Evolutionary conservation across 2,113 vertebrate genomes (phyloP).

Genomic region (Emydocephalus ijimae): DNA sequence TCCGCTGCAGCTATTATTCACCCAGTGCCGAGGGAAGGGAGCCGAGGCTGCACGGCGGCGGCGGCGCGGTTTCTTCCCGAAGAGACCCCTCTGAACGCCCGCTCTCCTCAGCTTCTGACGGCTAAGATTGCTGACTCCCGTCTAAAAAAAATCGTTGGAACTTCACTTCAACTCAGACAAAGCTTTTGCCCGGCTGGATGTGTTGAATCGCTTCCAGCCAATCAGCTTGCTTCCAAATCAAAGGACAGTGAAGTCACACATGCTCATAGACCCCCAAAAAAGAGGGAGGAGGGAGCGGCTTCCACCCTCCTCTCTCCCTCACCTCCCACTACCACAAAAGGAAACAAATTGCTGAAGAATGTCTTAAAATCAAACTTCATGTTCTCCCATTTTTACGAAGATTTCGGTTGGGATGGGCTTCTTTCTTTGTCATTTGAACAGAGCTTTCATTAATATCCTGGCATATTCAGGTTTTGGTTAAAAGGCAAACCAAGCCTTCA

Average conservation of each 20-base stretch:
- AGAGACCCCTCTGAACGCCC: not conserved
- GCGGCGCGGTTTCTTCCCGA: constrained; percentile 15
- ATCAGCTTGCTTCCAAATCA: constrained; percentile 74
- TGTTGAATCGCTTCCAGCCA: constrained; percentile 71
- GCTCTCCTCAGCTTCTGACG: constrained; percentile 59
- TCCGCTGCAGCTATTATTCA: constrained; percentile 36
- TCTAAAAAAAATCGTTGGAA: constrained; percentile 67
- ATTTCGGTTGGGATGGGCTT: constrained; percentile 17
- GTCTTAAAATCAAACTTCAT: constrained; percentile 69
- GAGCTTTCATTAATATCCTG: constrained; percentile 29
- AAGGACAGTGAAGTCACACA: constrained; percentile 67
- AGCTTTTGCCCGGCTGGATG: constrained; percentile 70
- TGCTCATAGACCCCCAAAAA: constrained; percentile 10
- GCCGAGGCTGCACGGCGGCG: not conserved
- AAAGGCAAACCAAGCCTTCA: constrained; percentile 24
- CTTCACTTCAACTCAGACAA: constrained; percentile 80
- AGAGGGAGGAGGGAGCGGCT: not conserved
- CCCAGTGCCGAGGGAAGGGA: constrained; percentile 7
- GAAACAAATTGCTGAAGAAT: constrained; percentile 59
- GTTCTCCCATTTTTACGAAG: constrained; percentile 28
- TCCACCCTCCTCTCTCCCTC: constrained; percentile 18
- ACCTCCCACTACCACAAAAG: constrained; percentile 45
- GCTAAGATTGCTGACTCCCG: constrained; percentile 73
- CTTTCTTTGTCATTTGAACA: constrained; percentile 42
- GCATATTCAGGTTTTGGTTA: constrained; percentile 42